A percentile compares a stretch with the other conserved stretches of the same genome.
Conservation (phyloP, 2,113 vertebrate genomes). For the Lagopus muta region DNA sequence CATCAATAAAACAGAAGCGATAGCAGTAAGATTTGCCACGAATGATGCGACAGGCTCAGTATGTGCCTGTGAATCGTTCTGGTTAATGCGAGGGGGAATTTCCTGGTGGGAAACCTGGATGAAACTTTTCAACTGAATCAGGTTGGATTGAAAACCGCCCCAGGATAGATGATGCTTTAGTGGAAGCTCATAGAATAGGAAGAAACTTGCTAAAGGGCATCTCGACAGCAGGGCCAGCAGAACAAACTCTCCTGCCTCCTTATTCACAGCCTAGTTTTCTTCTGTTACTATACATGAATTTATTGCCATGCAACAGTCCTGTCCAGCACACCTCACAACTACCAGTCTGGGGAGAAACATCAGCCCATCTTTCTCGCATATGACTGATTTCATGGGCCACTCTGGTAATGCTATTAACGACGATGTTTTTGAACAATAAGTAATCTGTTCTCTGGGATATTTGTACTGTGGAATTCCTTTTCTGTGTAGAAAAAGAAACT, state of each 20-base stretch:
- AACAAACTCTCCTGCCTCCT: neutral
- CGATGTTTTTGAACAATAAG: constrained; percentile 31
- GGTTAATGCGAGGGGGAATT: neutral
- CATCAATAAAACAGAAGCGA: fast-evolving
- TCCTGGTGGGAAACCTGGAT: neutral
- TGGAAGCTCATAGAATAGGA: constrained; percentile 5
- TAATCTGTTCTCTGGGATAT: constrained; percentile 51
- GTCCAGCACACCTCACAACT: constrained; percentile 50
- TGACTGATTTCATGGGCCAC: constrained; percentile 11
- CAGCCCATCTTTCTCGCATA: constrained; percentile 61
- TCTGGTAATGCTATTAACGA: constrained; percentile 68
- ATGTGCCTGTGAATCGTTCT: neutral
- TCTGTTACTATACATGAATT: neutral
- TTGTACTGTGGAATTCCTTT: neutral
- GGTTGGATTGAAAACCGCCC: neutral
- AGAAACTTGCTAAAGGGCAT: neutral
- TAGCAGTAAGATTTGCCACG: neutral
- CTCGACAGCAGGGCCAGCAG: neutral
- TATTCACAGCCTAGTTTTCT: neutral
- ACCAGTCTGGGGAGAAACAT: constrained; percentile 40
- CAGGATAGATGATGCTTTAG: neutral
- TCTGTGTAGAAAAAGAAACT: neutral
- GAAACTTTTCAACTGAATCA: neutral
- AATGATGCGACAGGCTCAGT: neutral
- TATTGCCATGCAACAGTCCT: neutral